Evolutionary conservation across 2,888 invertebrate species (phyloP), one percentile per base, ranked within the genome.

Genomic region (Tiphia femorata): DNA sequence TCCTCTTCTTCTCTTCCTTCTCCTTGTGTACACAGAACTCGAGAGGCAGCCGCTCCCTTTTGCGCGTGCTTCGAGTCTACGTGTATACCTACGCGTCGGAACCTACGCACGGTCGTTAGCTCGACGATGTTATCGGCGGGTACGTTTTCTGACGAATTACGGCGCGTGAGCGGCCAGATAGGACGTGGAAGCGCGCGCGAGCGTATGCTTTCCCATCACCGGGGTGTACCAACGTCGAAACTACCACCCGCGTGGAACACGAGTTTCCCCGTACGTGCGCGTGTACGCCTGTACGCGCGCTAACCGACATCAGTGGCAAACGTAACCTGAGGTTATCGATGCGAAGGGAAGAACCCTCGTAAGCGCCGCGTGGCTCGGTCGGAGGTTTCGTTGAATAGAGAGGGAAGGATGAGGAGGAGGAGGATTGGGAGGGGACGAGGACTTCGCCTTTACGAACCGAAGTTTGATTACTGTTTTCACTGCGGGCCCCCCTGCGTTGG

Each of bases 401-500:
- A n/a, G n/a, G n/a, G n/a, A n/a, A n/a, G n/a, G n/a, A n/a, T n/a
- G n/a, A n/a, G n/a, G n/a, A n/a, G n/a, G n/a, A n/a, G n/a, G n/a
- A n/a, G n/a, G n/a, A 14, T 3, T 33, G 5, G 33, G 33, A 14
- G 33, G 33, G 30, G 42, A 41, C 53, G 25, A 56, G 64, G 49
- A 49, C 52, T 61, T 54, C 51, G 55, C 61, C 64, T 58, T 47
- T 47, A 19, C 61, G 43, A 61, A 48, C 49, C 58, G 54, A 67
- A 67, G 61, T 67, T 67, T 67, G 67, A 64, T 67, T 67, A 67
- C 67, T 67, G 58, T 67, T 67, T 67, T 67, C 67, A 48, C 61
- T 52, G 56, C 19, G 49, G 47, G 42, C 25, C 49, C 52, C 35
- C 52, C 42, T 55, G 42, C 49, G n/a, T n/a, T n/a, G n/a, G n/a